Percentiles rank a stretch among this genome's conserved stretches.
These are phyloP conservation scores for Ptilorrhoa leucosticta DNA, from an alignment of 2,113 vertebrate species.

Conservation along the genomic window DNA sequence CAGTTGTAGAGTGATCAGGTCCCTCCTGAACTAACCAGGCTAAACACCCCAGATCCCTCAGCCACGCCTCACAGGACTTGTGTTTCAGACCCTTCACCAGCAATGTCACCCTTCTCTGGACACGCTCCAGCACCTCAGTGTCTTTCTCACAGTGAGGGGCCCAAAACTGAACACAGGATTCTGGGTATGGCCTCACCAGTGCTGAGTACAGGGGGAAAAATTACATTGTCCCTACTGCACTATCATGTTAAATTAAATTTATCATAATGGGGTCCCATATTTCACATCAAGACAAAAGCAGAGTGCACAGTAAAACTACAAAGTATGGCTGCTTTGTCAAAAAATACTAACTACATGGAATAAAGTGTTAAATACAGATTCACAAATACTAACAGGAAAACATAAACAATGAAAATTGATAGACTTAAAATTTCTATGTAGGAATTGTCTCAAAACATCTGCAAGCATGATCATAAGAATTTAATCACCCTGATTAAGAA, in stretches of 20 bases:
- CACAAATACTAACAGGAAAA: not conserved
- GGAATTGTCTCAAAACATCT: conserved; percentile 27
- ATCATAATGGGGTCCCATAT: not conserved
- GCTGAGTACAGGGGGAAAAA: not conserved
- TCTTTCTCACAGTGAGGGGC: not conserved
- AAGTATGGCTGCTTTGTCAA: not conserved
- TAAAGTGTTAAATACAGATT: not conserved
- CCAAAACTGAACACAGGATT: not conserved
- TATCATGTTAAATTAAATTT: not conserved
- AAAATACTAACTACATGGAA: not conserved
- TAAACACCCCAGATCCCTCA: not conserved
- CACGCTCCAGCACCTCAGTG: not conserved
- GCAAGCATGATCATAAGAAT: not conserved
- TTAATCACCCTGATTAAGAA: not conserved
- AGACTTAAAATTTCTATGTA: not conserved
- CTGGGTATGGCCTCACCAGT: not conserved
- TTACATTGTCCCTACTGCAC: not conserved
- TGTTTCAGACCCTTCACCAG: not conserved
- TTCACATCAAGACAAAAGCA: not conserved
- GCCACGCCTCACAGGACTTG: not conserved
- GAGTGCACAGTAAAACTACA: not conserved
- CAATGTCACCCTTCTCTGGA: not conserved
- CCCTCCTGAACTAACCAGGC: not conserved
- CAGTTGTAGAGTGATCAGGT: not conserved
- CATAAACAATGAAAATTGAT: not conserved